Conservation (phyloP, 2,797 vertebrate species). For the Gila robusta region DNA sequence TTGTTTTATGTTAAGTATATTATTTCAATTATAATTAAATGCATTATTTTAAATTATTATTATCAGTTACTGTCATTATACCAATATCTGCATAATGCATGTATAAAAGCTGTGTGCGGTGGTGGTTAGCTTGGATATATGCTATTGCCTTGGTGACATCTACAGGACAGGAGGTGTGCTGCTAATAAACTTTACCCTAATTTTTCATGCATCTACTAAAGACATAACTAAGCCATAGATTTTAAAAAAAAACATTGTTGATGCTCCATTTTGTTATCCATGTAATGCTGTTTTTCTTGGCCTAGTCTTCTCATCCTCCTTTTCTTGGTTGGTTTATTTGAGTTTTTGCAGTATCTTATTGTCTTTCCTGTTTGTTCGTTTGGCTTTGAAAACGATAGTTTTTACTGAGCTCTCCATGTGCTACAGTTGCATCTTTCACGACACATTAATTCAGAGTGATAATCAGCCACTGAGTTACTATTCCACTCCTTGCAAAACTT, state of each 20-base stretch:
- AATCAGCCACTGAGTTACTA: not conserved
- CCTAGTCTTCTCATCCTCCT: not conserved
- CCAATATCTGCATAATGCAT: not conserved
- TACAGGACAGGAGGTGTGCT: conserved; percentile 26
- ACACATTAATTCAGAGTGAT: not conserved
- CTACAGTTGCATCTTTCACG: not conserved
- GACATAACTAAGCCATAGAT: not conserved
- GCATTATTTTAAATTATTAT: not conserved
- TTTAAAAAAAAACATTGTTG: not conserved
- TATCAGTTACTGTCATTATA: not conserved
- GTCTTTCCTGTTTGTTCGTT: not conserved
- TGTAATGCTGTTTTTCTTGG: not conserved
- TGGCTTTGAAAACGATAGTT: not conserved
- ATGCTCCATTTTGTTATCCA: not conserved
- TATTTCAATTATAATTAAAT: not conserved
- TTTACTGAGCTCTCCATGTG: not conserved
- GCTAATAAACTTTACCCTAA: not conserved
- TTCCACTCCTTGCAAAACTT: not conserved
- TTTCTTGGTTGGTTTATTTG: not conserved
- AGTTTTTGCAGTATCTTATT: not conserved
- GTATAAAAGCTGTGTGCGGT: not conserved
- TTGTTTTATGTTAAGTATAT: not conserved
- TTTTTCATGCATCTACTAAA: not conserved
- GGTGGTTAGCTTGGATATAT: conserved; percentile 5
- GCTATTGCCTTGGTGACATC: conserved; percentile 14